Percentiles rank a stretch among this genome's conserved stretches.
Conservation (phyloP, 2,888 invertebrate genomes). For the Cheilosia grossa region DNA sequence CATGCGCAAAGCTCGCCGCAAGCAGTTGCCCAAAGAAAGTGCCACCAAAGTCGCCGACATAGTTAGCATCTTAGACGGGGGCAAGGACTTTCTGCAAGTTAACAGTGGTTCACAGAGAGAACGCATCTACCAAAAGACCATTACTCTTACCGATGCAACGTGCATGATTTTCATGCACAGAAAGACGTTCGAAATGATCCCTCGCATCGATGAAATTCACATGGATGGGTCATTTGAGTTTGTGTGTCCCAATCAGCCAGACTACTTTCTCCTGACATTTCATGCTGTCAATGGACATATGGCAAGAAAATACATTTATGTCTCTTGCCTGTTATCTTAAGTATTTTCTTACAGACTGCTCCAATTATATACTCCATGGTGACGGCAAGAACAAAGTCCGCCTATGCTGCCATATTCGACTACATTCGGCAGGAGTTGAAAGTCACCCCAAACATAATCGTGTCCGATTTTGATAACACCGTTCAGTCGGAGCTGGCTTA, state of each 20-base stretch:
- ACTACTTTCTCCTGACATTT: slow-evolving; percentile 76
- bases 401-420: slow-evolving; percentile 75
- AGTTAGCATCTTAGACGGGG: slow-evolving; percentile 75
- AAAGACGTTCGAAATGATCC: slow-evolving; percentile 76
- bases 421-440: slow-evolving; percentile 76
- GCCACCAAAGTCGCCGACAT: slow-evolving; percentile 76
- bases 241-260: slow-evolving; percentile 72
- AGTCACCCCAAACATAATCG: slow-evolving; percentile 76
- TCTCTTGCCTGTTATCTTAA: not conserved
- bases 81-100: slow-evolving; percentile 76
- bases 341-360: slow-evolving; percentile 67
- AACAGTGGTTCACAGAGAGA: slow-evolving; percentile 76
- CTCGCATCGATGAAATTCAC: slow-evolving; percentile 77
- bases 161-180: slow-evolving; percentile 77
- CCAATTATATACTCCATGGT: slow-evolving; percentile 76
- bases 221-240: slow-evolving; percentile 76
- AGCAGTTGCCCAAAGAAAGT: slow-evolving; percentile 75
- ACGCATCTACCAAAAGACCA: slow-evolving; percentile 77
- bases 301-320: slow-evolving; percentile 47
- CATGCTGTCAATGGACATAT: slow-evolving; percentile 76
- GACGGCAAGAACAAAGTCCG: slow-evolving; percentile 75
- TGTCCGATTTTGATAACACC: slow-evolving; percentile 76
- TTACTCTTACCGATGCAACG: slow-evolving; percentile 71
- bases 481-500: slow-evolving; percentile 75
- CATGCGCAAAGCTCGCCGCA: slow-evolving; percentile 78